Evolutionary conservation across 2,113 vertebrate species (phyloP), one percentile per base, ranked within the genome.

Genomic region (Vimba vimba): DNA sequence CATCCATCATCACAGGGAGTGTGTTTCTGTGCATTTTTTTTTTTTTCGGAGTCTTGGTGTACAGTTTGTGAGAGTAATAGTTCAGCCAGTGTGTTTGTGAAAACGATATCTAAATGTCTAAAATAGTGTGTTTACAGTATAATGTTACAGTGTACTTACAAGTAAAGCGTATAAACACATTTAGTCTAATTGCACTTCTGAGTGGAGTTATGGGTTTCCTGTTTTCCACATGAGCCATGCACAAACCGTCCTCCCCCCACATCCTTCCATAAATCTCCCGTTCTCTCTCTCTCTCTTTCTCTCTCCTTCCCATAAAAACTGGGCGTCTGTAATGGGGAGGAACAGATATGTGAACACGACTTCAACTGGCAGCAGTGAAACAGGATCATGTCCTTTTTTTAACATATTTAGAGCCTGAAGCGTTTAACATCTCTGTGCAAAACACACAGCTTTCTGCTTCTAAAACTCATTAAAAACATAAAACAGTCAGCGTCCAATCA

Each of bases 181-280:
- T 39, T 60, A 71, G 87, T 91, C 93, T 94, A 94, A 95, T 94
- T 94, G 93, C 93, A 94, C 93, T 95, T 94, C 89, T 91, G 90
- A 90, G 91, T 89, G 89, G 89, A 81, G 88, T 86, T 69, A 89
- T 87, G 88, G 76, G 84, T 81, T 84, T 90, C 79, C 81, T 82
- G 50, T 75, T 66, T 76, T 84, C 86, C 69, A 82, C 59, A 23
- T 17, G 62, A 82, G 25, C 25, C 30, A n/a, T 30, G n/a, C 55
- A 74, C 66, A 83, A 73, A 73, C 21, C 8, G 7, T 73, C 57
- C 25, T 15, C 17, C 21, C 59, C n/a, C 17, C 64, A 50, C 30
- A 55, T 33, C 47, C 27, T 19, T 69, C 62, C 47, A n/a, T 43
- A 45, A 25, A 30, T 57, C 76, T 57, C 50, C 5, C 12, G 10